Evolutionary conservation across 2,888 invertebrate species (phyloP).

Genomic region (Drosophila fungiperda): DNA sequence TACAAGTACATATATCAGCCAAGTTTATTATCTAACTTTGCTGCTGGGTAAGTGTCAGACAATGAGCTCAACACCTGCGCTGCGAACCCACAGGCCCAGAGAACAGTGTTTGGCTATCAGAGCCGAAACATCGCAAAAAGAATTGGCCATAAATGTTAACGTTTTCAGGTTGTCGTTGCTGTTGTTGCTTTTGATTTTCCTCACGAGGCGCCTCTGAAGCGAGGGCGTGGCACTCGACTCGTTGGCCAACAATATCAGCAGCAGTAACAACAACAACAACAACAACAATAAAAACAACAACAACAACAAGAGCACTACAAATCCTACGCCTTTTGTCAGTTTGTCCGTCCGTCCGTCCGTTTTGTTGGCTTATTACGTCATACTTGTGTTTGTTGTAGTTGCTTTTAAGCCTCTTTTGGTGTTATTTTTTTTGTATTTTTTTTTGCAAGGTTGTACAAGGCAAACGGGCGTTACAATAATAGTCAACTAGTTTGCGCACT

Average conservation of each 20-base stretch:
- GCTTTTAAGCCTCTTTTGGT: constrained; percentile 41
- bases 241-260: constrained; percentile 16
- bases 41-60: constrained; percentile 38
- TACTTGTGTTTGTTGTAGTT: constrained; percentile 33
- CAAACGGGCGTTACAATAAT: constrained; percentile 77
- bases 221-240: constrained; percentile 60
- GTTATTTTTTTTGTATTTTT: constrained; percentile 6
- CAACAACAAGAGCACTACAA: constrained; percentile 28
- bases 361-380: constrained; percentile 62
- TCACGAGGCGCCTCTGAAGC: constrained; percentile 53
- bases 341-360: constrained; percentile 15
- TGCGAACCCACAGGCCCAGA: constrained; percentile 42
- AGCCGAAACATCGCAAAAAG: constrained; percentile 57
- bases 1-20: constrained; percentile 16
- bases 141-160: constrained; percentile 73
- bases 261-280: constrained; percentile 1
- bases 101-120: constrained; percentile 49
- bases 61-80: constrained; percentile 58
- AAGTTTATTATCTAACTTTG: constrained; percentile 52
- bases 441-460: constrained; percentile 77
- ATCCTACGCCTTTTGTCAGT: constrained; percentile 64
- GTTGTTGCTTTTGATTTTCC: constrained; percentile 49
- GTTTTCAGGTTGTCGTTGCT: constrained; percentile 17
- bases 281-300: constrained; percentile 6
- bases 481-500: constrained; percentile 71